Base-by-base conservation (phyloP, 2,797 vertebrate species). In the Toxotes lorentzi region DNA sequence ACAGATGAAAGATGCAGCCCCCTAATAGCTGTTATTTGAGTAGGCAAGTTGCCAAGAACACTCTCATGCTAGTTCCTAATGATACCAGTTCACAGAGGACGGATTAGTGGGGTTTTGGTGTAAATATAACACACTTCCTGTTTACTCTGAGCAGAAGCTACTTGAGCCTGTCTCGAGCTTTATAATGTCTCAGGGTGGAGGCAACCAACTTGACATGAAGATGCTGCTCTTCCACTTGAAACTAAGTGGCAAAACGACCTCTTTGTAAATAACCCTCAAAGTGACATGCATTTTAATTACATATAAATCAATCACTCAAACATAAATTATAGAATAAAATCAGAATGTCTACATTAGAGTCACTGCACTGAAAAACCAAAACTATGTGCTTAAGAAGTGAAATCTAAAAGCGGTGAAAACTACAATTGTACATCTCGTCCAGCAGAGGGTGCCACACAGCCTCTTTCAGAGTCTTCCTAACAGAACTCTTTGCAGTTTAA, bases 371-470 rank as follows among this genome's bases (percentile, higher is more conserved):
- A 78, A 60, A 24, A 48, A 48, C 27, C 21, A 48, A 30, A 57
- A 47, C n/a, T 17, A 30, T 54, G 3, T 69, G 23, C 38, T 30
- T 30, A 19, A 11, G 7, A 67, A 63, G n/a, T 47, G 13, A 63
- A 54, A 54, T 40, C 14, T 69, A 17, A n/a, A 0, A 40, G n/a
- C 21, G 35, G n/a, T 3, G 23, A 35, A 30, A 76, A 32, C 45
- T 21, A 64, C n/a, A 1, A 10, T 19, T 45, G 12, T 17, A 14
- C 1, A 7, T 50, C 0, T 41, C 38, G 56, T n/a, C 92, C 94
- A 93, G 85, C 76, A 94, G 94, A 93, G 93, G 92, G 90, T 82
- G 81, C 59, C 89, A 89, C 70, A 74, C 56, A 75, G 84, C 93
- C 85, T 94, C 66, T 81, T 14, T 75, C 51, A 79, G 81, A 73